These are phyloP conservation scores for Gavia stellata DNA, from an alignment of 2,113 vertebrate species.

Conservation along the genomic window DNA sequence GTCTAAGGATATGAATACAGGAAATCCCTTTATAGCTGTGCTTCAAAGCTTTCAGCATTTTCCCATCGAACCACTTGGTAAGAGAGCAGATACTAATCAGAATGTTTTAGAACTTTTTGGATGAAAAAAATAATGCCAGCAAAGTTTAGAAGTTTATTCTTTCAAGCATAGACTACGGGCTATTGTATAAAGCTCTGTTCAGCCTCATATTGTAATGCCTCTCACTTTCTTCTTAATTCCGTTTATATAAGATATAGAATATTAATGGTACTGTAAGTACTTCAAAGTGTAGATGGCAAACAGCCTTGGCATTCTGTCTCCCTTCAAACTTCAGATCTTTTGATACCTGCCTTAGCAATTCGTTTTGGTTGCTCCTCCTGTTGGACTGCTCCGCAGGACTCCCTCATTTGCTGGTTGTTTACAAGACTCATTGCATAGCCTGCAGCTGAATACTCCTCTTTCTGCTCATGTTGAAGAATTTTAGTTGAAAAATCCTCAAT, in stretches of 20 bases:
- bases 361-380: constrained; percentile 83
- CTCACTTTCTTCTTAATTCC: constrained; percentile 46
- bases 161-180: background rate
- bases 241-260: constrained; percentile 40
- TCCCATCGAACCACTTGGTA: background rate
- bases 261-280: constrained; percentile 52
- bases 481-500: constrained; percentile 81
- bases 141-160: constrained; percentile 19
- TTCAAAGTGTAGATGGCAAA: constrained; percentile 45
- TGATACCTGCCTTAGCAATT: constrained; percentile 85
- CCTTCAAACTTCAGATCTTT: constrained; percentile 43
- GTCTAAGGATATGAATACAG: constrained; percentile 12
- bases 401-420: constrained; percentile 62
- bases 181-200: constrained; percentile 11
- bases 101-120: constrained; percentile 25
- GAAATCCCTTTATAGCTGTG: background rate
- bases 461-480: constrained; percentile 83
- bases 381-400: constrained; percentile 53
- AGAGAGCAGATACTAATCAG: constrained; percentile 1
- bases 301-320: constrained; percentile 11
- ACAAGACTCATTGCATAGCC: constrained; percentile 64
- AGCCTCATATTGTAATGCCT: constrained; percentile 17
- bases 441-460: constrained; percentile 58
- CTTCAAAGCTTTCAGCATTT: constrained; percentile 13
- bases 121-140: background rate